Evolutionary conservation across 2,888 invertebrate species (phyloP), one percentile per base, ranked within the genome.

Genomic region (Halictus quadricinctus): DNA sequence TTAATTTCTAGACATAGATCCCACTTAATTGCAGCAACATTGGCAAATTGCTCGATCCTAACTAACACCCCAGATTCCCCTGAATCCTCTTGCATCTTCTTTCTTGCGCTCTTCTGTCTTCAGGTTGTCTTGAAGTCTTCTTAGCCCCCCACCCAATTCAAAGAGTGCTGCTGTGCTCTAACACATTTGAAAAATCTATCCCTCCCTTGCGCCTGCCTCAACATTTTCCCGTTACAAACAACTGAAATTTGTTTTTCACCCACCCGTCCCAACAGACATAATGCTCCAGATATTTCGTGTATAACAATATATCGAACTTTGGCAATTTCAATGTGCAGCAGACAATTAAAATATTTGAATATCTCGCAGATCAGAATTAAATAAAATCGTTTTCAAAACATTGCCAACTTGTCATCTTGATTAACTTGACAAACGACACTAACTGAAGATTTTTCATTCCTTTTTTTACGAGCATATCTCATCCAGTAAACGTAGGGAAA

Each of bases 31-130:
- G 80, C 46, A 73, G 29, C 79, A 25, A 36, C 79, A 74, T 66
- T 48, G 48, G 75, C 54, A 66, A 46, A 64, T 72, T 60, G 50
- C 58, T 81, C 72, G 25, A 73, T 73, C 78, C 86, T 89, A 90
- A 66, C 81, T 84, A 79, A 66, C 64, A 64, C 72, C 88, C 90
- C 87, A 41, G 4, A 72, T 69, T 82, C 88, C 87, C 87, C 77
- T 50, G 25, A 80, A 87, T 94, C 94, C 93, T 95, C 94, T 95
- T 93, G 93, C 91, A 92, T 95, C 94, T 95, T 95, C 94, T 94
- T 93, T 95, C 95, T 95, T 95, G 94, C 91, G 76, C 84, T 95
- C 94, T 95, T 95, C 95, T 93, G 91, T 94, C 95, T 95, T 95
- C 94, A 94, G 92, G 90, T 91, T 92, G 93, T 94, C 93, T 93